phyloP scores from a whole-genome alignment of 2,113 vertebrate species.

The Myanophis thanlyinensis region DNA sequence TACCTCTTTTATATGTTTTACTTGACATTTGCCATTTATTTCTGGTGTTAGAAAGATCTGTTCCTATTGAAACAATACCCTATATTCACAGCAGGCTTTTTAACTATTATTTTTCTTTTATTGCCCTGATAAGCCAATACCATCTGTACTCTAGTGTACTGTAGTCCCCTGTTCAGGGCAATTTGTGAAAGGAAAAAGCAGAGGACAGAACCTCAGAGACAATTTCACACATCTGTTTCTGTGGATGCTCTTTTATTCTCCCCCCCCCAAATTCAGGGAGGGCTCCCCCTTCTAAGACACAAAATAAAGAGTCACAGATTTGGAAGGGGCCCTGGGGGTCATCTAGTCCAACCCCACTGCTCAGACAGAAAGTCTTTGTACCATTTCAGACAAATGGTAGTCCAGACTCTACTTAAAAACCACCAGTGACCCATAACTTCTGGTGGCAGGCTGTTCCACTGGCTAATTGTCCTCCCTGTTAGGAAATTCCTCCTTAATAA shows the following conservation, averaged over 20 bases:
- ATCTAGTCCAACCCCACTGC: too few species aligned
- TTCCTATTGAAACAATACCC: slow-evolving; percentile 36
- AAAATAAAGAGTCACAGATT: too few species aligned
- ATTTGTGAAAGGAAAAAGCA: neutral
- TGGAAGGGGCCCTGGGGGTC: too few species aligned
- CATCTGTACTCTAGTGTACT: slow-evolving; percentile 24
- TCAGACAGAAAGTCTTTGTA: too few species aligned
- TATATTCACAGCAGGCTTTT: neutral
- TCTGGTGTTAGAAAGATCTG: neutral
- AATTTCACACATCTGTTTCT: slow-evolving; percentile 75
- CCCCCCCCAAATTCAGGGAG: too few species aligned
- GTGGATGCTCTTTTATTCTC: slow-evolving; percentile 72
- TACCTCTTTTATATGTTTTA: neutral
- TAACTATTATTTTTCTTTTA: slow-evolving; percentile 13
- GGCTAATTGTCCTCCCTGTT: too few species aligned
- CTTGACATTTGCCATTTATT: neutral
- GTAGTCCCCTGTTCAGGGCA: slow-evolving; percentile 1
- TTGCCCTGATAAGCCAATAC: neutral
- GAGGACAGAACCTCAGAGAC: slow-evolving; percentile 55
- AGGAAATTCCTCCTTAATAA: too few species aligned
- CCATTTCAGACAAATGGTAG: too few species aligned
- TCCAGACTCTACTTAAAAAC: too few species aligned
- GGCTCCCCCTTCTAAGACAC: too few species aligned
- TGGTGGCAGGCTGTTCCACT: too few species aligned
- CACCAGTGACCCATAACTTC: too few species aligned